Conservation (phyloP, 1,140 invertebrate species). For the Sitodiplosis mosellana region DNA sequence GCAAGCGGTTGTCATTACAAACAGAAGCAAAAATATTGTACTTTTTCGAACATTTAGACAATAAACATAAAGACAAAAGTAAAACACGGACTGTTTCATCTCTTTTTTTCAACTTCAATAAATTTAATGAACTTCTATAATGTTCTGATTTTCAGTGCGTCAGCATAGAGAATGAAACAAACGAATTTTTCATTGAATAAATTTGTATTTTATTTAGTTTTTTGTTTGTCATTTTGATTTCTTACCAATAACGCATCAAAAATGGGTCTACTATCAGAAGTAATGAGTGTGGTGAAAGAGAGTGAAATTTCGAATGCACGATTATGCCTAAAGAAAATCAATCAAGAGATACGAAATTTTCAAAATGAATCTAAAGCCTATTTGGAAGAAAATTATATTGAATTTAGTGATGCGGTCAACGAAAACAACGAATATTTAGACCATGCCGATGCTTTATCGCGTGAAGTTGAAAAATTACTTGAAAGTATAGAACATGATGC, state of each 20-base stretch:
- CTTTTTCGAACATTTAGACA: too few relatives aligned
- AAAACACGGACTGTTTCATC: too few relatives aligned
- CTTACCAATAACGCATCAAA: not conserved
- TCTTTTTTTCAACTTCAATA: too few relatives aligned
- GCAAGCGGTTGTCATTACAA: too few relatives aligned
- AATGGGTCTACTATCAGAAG: conserved; percentile 3
- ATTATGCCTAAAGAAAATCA: conserved; percentile 13
- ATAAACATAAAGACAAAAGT: too few relatives aligned
- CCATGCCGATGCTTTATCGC: conserved; percentile 11
- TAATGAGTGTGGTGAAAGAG: not conserved
- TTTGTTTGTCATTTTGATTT: too few relatives aligned
- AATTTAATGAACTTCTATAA: too few relatives aligned
- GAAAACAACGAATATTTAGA: conserved; percentile 16
- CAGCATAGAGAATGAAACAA: too few relatives aligned
- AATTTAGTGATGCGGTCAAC: conserved; percentile 20
- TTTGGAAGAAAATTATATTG: conserved; percentile 18
- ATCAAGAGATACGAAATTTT: conserved; percentile 15
- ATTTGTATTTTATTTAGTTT: too few relatives aligned
- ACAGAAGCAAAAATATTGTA: too few relatives aligned
- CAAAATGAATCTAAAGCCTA: conserved; percentile 16
- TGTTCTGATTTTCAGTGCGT: too few relatives aligned
- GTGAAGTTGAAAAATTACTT: conserved; percentile 14
- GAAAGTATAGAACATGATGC: conserved; percentile 13
- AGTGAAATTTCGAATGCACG: conserved; percentile 8
- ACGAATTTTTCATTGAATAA: too few relatives aligned